Evolutionary conservation across 1,140 invertebrate genomes (phyloP).

Genomic region (Aphelenchoides fujianensis): DNA sequence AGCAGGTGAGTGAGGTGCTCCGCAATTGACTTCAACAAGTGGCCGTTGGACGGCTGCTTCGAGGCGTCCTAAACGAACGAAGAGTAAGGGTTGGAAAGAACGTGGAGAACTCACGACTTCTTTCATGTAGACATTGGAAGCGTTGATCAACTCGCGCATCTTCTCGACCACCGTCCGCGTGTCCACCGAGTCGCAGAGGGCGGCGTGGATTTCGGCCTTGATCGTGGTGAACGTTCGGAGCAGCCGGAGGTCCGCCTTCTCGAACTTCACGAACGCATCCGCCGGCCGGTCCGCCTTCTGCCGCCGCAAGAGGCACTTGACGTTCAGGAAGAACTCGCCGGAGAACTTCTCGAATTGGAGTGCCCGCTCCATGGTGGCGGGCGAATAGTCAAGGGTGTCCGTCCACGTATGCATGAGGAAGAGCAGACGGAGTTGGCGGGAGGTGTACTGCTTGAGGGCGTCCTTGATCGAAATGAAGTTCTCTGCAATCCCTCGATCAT

Average conservation of each 20-base stretch:
- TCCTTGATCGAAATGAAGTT: constrained; percentile 97
- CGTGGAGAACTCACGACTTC: neutral
- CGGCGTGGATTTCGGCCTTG: constrained; percentile 72
- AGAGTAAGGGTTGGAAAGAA: neutral
- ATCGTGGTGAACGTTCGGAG: neutral
- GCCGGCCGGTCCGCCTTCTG: constrained; percentile 1
- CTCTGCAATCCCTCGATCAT: constrained; percentile 62
- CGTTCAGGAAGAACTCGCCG: constrained; percentile 91
- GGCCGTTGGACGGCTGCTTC: constrained; percentile 61
- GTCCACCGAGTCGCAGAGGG: constrained; percentile 91
- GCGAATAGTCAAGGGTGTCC: constrained; percentile 89
- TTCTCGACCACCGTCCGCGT: constrained; percentile 79
- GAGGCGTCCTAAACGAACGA: constrained; percentile 23
- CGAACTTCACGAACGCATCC: neutral
- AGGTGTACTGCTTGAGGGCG: constrained; percentile 75
- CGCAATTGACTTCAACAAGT: constrained; percentile 66
- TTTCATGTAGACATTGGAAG: neutral
- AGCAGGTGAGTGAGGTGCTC: constrained; percentile 80
- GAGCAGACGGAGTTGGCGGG: constrained; percentile 82
- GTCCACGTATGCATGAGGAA: constrained; percentile 97
- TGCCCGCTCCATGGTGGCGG: constrained; percentile 88
- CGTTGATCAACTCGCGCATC: constrained; percentile 75
- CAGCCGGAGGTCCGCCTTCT: neutral
- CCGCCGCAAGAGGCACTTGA: constrained; percentile 79
- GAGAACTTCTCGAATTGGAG: constrained; percentile 82